Base-by-base conservation (phyloP, 2,113 vertebrate genomes). In the Heloderma charlesbogerti region DNA sequence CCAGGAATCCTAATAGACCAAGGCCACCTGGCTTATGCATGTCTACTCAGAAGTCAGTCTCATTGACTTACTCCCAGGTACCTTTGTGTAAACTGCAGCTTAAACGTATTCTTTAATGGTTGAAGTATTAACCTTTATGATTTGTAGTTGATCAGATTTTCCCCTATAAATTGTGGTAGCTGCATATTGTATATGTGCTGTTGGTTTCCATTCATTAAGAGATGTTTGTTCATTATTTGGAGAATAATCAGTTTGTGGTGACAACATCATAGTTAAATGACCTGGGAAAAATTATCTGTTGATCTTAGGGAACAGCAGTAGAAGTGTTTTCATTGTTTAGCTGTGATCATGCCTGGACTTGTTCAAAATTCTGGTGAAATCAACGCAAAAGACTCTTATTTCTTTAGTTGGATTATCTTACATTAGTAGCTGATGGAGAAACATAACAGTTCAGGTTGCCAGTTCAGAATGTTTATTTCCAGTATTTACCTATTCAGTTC, bases 401-500 rank as follows among this genome's bases (percentile, higher is more conserved):
- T 78, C 31, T 29, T 3, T 63, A 69, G 85, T 79, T 92, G n/a
- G 27, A 16, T 54, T 37, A 72, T 0, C 0, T 72, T 86, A 71
- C 54, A 4, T 45, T 84, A 67, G 6, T 31, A 48, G 66, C 16
- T 48, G 8, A 16, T 45, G 13, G 45, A 67, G 6, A 67, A 29
- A 31, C 34, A 86, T 60, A 29, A 51, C 29, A 48, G 51, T 4
- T 4, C 43, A 86, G 34, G 2, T 84, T 92, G 85, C 85, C 91
- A 48, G n/a, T 45, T 72, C 84, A 0, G 40, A 82, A 54, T 91
- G 51, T 66, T 88, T 51, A 29, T 82, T 89, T 72, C 48, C 22
- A 22, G 72, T 72, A 25, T 88, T 89, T 60, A 51, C 43, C n/a
- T 89, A 22, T 92, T 92, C 3, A 74, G 0, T 71, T 80, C 66